These are phyloP conservation scores for Aelia acuminata DNA, from an alignment of 2,888 invertebrate species.

Conservation along the genomic window DNA sequence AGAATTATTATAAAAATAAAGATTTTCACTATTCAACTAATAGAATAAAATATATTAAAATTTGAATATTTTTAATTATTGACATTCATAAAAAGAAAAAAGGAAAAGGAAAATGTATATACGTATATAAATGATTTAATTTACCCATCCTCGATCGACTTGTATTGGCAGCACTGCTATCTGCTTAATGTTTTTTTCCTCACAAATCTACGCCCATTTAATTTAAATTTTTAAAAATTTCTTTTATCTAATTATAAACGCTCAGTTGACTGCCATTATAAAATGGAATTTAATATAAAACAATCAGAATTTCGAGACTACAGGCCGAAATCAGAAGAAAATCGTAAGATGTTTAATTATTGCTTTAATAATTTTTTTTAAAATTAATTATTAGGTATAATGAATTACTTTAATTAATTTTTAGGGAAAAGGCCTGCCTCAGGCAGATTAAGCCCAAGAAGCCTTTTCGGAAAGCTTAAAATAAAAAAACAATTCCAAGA, in stretches of 20 bases:
- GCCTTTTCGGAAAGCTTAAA: conserved; percentile 29
- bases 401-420: not conserved
- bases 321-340: not conserved
- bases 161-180: not conserved
- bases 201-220: not conserved
- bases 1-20: too few species aligned
- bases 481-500: not conserved
- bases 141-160: not conserved
- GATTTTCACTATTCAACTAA: not conserved
- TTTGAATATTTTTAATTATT: not conserved
- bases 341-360: not conserved
- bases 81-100: too few species aligned
- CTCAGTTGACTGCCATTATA: not conserved
- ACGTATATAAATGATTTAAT: too few species aligned
- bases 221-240: not conserved
- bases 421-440: conserved; percentile 24
- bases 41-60: not conserved
- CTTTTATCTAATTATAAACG: not conserved
- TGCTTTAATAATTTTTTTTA: not conserved
- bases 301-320: not conserved
- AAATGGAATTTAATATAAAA: not conserved
- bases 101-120: too few species aligned
- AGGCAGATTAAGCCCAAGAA: conserved; percentile 54
- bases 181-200: not conserved
- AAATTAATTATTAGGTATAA: not conserved